Evolutionary conservation across 2,113 vertebrate genomes (phyloP), one percentile per base, ranked within the genome.

Genomic region (Conger conger): DNA sequence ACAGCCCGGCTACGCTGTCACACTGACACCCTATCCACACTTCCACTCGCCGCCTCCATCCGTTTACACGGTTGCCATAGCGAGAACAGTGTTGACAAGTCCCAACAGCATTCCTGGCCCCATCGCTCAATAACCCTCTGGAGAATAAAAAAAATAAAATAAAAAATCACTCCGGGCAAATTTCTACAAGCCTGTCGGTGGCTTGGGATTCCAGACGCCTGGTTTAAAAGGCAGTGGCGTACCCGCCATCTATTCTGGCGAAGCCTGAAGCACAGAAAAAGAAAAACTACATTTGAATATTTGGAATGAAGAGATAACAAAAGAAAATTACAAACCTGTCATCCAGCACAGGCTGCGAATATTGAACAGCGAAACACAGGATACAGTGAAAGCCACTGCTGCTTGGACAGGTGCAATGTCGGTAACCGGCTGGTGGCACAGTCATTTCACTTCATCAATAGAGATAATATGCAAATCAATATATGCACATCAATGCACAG

Each of bases 61-160:
- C 38, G 76, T 78, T 78, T 78, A 78, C 76, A 37, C 15, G 76
- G 76, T 78, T 38, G 76, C 76, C 76, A 78, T 78, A 38, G 76
- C 16, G 27, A 36, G 76, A 20, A 37, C 27, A 78, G 33, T 38
- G 76, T 38, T 78, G 76, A 78, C 76, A 35, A 38, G 76, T 38
- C 15, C 15, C 27, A 2, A 16, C 35, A 37, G 76, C 76, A 78
- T 78, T 78, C 37, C 76, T 20, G 30, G 27, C 73, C n/a, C 2
- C 6, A 4, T 23, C 27, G 5, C 76, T 38, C 68, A 30, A n/a
- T 33, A 33, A 23, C n/a, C n/a, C 27, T n/a, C 27, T 13, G 0
- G 68, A n/a, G n/a, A 73, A 63, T 27, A 63, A 63, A 63, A 63
- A 63, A n/a, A n/a, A n/a, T n/a, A n/a, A n/a, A n/a, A n/a, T n/a